These are phyloP conservation scores for Micromussa lordhowensis DNA, from an alignment of 92 coral and sea anemone species.

Conservation along the genomic window DNA sequence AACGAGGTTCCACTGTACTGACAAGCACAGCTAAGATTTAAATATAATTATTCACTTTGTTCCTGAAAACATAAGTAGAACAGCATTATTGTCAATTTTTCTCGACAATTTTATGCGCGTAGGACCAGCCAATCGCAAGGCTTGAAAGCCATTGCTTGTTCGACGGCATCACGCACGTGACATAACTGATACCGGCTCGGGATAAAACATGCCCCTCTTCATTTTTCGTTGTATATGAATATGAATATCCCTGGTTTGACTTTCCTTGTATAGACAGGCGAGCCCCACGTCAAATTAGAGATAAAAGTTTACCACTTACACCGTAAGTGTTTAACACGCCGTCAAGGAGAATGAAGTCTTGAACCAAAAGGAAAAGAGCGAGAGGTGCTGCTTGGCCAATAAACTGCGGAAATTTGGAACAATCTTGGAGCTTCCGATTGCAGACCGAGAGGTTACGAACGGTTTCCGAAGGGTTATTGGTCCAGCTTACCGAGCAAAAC, in stretches of 20 bases:
- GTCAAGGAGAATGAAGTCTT: too few relatives aligned
- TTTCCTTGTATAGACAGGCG: not conserved
- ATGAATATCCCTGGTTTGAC: not conserved
- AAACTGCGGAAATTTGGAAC: not conserved
- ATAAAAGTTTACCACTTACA: not conserved
- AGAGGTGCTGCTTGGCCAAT: not conserved
- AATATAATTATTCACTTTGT: not conserved
- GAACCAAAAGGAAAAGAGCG: not conserved
- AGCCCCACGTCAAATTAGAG: not conserved
- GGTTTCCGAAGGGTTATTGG: not conserved
- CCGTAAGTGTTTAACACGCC: too few relatives aligned
- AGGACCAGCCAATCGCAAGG: constrained; percentile 1
- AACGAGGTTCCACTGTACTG: too few relatives aligned
- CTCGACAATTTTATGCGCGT: not conserved
- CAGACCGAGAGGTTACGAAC: not conserved
- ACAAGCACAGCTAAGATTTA: not conserved
- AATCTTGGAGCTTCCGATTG: not conserved
- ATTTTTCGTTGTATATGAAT: not conserved
- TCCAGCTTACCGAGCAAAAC: not conserved
- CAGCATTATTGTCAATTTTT: not conserved
- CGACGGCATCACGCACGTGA: not conserved
- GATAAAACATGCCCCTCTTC: not conserved
- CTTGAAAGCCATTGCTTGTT: not conserved
- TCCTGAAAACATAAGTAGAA: not conserved
- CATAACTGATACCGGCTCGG: not conserved